These are phyloP conservation scores for Scaptomyza graminum DNA, from an alignment of 1,140 invertebrate genomes.

Conservation along the genomic window DNA sequence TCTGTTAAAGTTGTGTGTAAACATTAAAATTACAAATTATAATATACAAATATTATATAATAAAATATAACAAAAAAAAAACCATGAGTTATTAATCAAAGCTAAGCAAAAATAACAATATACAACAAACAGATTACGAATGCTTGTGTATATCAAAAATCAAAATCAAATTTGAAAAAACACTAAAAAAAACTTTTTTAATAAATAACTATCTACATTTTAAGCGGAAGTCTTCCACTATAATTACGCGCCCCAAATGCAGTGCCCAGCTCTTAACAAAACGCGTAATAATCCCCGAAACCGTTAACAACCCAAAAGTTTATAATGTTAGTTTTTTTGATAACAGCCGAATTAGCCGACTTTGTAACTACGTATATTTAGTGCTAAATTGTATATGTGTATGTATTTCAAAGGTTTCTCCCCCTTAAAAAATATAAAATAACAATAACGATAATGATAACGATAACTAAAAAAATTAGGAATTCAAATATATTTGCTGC, in stretches of 20 bases:
- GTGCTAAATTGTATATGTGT: conserved; percentile 60
- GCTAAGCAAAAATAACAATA: conserved; percentile 27
- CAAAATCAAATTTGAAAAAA: too few species aligned
- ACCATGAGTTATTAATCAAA: conserved; percentile 47
- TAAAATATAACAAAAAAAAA: conserved; percentile 9
- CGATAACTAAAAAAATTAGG: conserved; percentile 33
- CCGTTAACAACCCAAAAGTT: conserved; percentile 18
- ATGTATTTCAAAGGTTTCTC: conserved; percentile 78
- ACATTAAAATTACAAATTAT: conserved; percentile 26
- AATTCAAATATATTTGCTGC: conserved; percentile 40
- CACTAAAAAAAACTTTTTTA: conserved; percentile 51
- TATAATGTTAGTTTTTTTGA: conserved; percentile 40
- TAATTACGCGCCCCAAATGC: conserved; percentile 67
- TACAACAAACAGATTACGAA: conserved; percentile 30
- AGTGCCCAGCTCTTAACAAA: background rate
- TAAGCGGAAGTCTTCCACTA: conserved; percentile 84
- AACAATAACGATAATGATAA: conserved; percentile 26
- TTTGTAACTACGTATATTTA: conserved; percentile 55
- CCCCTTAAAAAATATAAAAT: conserved; percentile 46
- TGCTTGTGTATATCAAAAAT: conserved; percentile 43
- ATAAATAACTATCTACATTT: conserved; percentile 68
- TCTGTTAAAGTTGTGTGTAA: conserved; percentile 64
- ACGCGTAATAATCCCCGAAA: conserved; percentile 23
- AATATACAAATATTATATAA: background rate
- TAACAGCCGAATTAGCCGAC: conserved; percentile 24